Conservation (phyloP, 2,888 invertebrate genomes). For the Rutpela maculata region DNA sequence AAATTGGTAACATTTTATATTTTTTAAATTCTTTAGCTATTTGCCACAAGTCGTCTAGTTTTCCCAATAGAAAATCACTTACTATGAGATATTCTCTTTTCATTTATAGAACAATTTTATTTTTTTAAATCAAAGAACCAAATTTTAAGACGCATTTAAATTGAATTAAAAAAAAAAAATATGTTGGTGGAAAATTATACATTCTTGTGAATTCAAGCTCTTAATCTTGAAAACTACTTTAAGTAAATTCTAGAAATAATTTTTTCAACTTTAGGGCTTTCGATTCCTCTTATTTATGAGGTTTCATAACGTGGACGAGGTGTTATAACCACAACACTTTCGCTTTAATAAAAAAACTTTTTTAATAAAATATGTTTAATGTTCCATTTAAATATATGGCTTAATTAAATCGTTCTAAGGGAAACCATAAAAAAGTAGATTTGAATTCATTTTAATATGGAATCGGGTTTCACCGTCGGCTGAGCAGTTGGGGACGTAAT, state of each 20-base stretch:
- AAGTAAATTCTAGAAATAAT: background rate
- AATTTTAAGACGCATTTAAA: too few relatives aligned
- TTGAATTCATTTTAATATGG: constrained; percentile 19
- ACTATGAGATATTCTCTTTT: too few relatives aligned
- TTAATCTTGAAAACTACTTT: background rate
- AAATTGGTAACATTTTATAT: too few relatives aligned
- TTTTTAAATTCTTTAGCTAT: too few relatives aligned
- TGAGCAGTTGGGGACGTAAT: constrained; percentile 28
- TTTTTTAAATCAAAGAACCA: too few relatives aligned
- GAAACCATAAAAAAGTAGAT: constrained; percentile 10
- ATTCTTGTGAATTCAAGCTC: background rate
- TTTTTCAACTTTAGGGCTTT: background rate
- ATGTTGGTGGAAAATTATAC: background rate
- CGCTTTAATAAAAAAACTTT: constrained; percentile 35
- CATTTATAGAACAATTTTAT: too few relatives aligned
- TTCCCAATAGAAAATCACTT: too few relatives aligned
- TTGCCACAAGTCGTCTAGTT: too few relatives aligned
- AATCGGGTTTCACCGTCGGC: background rate
- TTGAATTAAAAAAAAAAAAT: too few relatives aligned
- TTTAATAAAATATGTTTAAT: constrained; percentile 30
- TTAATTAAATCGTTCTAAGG: constrained; percentile 15
- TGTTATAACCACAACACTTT: constrained; percentile 16
- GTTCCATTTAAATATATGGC: constrained; percentile 30
- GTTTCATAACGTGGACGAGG: constrained; percentile 6
- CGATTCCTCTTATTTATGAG: constrained; percentile 14